Evolutionary conservation across 2,113 vertebrate genomes (phyloP).

Genomic region (Corvus cornix): DNA sequence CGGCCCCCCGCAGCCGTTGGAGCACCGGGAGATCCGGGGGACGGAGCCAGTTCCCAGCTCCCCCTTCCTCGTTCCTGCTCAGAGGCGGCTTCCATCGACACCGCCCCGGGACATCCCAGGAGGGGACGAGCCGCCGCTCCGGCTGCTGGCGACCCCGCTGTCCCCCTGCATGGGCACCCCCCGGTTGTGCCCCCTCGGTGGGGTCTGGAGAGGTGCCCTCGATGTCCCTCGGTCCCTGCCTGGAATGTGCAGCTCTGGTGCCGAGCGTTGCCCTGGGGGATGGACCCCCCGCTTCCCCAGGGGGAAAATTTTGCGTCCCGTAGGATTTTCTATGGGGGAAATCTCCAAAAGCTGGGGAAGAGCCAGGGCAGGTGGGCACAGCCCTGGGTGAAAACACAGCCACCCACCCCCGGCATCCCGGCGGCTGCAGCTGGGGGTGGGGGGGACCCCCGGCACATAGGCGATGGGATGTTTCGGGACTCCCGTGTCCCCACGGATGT

Average conservation of each 20-base stretch:
- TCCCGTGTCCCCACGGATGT: not conserved
- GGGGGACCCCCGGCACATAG: not conserved
- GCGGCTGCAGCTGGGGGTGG: not conserved
- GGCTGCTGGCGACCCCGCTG: not conserved
- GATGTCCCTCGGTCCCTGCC: rapidly evolving
- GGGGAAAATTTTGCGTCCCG: not conserved
- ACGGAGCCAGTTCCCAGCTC: conserved; percentile 26
- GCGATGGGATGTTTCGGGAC: rapidly evolving
- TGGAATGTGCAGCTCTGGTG: not conserved
- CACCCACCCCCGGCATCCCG: not conserved
- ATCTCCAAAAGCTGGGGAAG: not conserved
- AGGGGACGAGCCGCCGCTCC: not conserved
- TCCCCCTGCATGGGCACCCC: not conserved
- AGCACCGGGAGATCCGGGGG: conserved; percentile 56
- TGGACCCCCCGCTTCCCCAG: rapidly evolving
- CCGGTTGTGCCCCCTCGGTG: not conserved
- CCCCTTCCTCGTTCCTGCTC: not conserved
- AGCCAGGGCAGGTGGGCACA: not conserved
- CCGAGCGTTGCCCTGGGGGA: not conserved
- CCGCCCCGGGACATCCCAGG: not conserved
- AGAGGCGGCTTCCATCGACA: not conserved
- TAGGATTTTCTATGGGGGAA: not conserved
- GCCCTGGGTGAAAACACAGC: not conserved
- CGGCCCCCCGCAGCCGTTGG: conserved; percentile 48
- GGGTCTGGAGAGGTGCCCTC: not conserved